These are phyloP conservation scores for Boloria euphrosyne DNA, from an alignment of 2,888 invertebrate species.

Conservation along the genomic window DNA sequence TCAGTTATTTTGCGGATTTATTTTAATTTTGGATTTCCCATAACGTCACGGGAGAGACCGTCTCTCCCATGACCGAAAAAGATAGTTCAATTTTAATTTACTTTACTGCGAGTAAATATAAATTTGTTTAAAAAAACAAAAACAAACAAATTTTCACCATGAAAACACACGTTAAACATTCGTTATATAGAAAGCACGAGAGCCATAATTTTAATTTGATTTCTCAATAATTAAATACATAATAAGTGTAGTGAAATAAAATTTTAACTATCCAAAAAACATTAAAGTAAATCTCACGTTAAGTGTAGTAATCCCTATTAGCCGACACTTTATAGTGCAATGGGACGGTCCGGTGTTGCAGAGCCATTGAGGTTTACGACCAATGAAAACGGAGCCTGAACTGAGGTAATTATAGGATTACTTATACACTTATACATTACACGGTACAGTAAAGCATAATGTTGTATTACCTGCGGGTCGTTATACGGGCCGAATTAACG, in stretches of 20 bases:
- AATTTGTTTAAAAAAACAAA: background rate
- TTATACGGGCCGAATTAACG: conserved; percentile 35
- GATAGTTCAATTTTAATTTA: no score
- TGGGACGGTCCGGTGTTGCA: conserved; percentile 65
- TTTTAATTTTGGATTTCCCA: no score
- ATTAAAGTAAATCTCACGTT: conserved; percentile 44
- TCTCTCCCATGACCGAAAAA: no score
- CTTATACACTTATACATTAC: conserved; percentile 52
- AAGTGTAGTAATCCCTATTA: conserved; percentile 76
- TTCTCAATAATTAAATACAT: conserved; percentile 25
- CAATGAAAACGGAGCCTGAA: conserved; percentile 72
- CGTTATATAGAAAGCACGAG: background rate
- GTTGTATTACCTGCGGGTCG: conserved; percentile 36
- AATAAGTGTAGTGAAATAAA: conserved; percentile 39
- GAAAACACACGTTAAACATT: background rate
- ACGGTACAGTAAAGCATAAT: conserved; percentile 36
- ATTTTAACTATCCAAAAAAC: conserved; percentile 42
- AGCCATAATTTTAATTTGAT: background rate
- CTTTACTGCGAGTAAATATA: no score
- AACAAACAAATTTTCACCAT: background rate
- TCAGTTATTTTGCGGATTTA: no score
- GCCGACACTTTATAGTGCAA: conserved; percentile 71
- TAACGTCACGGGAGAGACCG: no score
- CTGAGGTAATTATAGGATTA: conserved; percentile 75
- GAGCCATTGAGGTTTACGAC: conserved; percentile 73